Evolutionary conservation across 2,113 vertebrate species (phyloP), one percentile per base, ranked within the genome.

Genomic region (Holacanthus passer): DNA sequence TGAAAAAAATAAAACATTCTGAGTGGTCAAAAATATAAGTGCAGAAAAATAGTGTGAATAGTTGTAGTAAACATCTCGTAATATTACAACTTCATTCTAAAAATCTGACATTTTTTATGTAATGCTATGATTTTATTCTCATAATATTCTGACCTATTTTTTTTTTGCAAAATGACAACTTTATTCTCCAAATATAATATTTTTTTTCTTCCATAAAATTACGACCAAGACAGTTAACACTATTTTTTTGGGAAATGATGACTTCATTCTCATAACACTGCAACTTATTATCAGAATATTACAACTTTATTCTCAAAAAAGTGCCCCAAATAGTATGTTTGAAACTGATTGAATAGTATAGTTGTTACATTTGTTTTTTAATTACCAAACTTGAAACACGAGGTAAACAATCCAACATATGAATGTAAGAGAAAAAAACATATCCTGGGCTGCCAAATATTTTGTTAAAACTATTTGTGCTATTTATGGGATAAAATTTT

Each of bases 391-490:
- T 58, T 48, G 17, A 71, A 66, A 32, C 29, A 31, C 35, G 17
- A 71, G 31, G 47, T 41, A 31, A 65, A 59, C 73, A 83, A 79
- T 75, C 65, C 58, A 71, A 62, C 24, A 32, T 27, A 50, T 89
- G 77, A 82, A 81, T 85, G 82, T 81, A 81, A 71, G 32, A 55
- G 17, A 65, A n/a, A 68, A 48, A 35, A 19, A 72, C 20, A 72
- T 27, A 24, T 76, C 31, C 24, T 7, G 32, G 52, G 7, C 32
- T 53, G 24, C 13, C 47, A 63, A 35, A 63, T 10, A 48, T 12
- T 73, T 75, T 53, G 16, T 17, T 55, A 3, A 17, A 50, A 65
- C 63, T 78, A 29, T 62, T 52, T 77, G 32, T 63, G 24, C 69
- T 43, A 0, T 35, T 58, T 22, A 13, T 62, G 14, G 4, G 16